Base-by-base conservation (phyloP, 1,140 invertebrate genomes). In the Diuraphis noxia region DNA sequence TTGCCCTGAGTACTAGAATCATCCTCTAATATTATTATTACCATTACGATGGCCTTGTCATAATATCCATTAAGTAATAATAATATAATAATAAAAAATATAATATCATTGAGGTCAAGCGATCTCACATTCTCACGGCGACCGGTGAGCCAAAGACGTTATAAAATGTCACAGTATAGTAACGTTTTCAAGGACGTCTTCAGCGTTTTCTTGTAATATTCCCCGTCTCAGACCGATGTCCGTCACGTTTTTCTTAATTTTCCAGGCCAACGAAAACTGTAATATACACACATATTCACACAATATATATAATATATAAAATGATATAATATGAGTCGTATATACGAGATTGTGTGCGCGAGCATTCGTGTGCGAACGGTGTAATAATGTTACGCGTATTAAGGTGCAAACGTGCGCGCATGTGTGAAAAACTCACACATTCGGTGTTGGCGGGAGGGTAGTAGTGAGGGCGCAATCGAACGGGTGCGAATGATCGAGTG, bases 401-500 rank as follows among this genome's bases (percentile, higher is more conserved):
- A 72, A 30, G 19, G 86, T 40, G 86, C 25, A 30, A 41, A 84
- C 36, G 25, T 30, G 38, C 38, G 25, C 52, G n/a, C 63, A 43
- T 49, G 89, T 46, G 43, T 40, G 77, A 46, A 90, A 25, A 90
- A 63, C 41, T 79, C 88, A 36, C 63, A 79, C 77, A 30, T 82
- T 34, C 43, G 41, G n/a, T 3, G 13, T 13, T 2, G 52, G 10
- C 9, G 13, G n/a, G 30, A 17, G 56, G 56, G n/a, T n/a, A n/a
- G n/a, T 5, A 13, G 56, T 23, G 56, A 3, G 36, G 34, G 40
- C 23, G 52, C 63, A 41, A 46, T 90, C 88, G 77, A 82, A 91
- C 72, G 63, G 88, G 89, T 49, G 89, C 72, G 43, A 91, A 91
- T 82, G 89, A 91, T 91, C 89, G 89, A 91, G 89, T 91, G 77